A percentile compares a stretch with the other conserved stretches of the same genome.
Evolutionary conservation across 2,797 vertebrate species (phyloP).

Genomic region (Mionectes olivaceus): DNA sequence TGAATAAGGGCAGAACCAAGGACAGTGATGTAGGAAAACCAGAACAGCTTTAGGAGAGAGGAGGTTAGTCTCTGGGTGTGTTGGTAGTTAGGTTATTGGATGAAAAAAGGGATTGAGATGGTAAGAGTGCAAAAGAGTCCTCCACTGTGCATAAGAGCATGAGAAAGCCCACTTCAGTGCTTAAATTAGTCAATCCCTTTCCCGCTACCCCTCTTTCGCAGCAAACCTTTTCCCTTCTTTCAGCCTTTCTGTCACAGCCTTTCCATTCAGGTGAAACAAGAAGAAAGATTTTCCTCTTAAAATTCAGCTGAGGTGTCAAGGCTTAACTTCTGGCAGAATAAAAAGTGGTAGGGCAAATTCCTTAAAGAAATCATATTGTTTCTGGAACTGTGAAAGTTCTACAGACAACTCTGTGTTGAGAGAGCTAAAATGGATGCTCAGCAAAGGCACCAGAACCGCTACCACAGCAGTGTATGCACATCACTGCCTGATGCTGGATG

Average conservation of each 20-base stretch:
- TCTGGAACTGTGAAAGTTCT: conserved; percentile 16
- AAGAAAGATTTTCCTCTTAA: conserved; percentile 42
- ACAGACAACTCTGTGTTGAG: not conserved
- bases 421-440: not conserved
- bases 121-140: not conserved
- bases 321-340: conserved; percentile 32
- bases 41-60: not conserved
- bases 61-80: not conserved
- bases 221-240: not conserved
- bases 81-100: not conserved
- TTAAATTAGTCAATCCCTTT: not conserved
- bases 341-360: conserved; percentile 36
- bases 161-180: not conserved
- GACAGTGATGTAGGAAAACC: not conserved
- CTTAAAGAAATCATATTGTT: conserved; percentile 40
- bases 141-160: not conserved
- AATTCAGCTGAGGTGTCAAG: conserved; percentile 39
- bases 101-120: not conserved
- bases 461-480: not conserved
- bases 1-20: not conserved
- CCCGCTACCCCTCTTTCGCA: not conserved
- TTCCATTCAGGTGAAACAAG: conserved; percentile 27
- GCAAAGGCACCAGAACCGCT: not conserved
- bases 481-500: not conserved
- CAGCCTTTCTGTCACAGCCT: not conserved